Evolutionary conservation across 2,888 invertebrate genomes (phyloP), one percentile per base, ranked within the genome.

Genomic region (Halictus ligatus): DNA sequence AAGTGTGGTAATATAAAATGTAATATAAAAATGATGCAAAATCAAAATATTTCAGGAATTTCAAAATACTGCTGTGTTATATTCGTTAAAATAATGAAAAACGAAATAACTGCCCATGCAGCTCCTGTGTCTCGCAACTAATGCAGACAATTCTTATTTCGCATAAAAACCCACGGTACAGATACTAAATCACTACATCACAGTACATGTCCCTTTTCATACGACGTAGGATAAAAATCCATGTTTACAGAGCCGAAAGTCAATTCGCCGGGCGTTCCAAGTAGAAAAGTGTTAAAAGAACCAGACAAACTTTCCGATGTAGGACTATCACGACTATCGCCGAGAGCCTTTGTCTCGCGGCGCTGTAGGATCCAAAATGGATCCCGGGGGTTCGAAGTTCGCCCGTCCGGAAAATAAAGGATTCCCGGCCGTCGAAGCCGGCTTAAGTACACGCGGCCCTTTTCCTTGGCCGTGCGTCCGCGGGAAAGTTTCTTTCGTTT

Each of bases 361-460:
- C 81, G 60, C 72, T 50, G 64, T 43, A 18, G 15, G 58, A 35
- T 40, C 21, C 69, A 69, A 69, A 69, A 69, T 35, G 69, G 69
- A 69, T 40, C 82, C 21, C 35, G 69, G 12, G 71, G 50, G 35
- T 48, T 35, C 75, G 78, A 79, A 84, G 78, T 84, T 78, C 64
- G 67, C 71, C 35, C 60, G 8, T n/a, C 75, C 75, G 73, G 35
- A 86, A 86, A 89, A 85, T 90, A 83, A 90, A 83, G 77, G 80
- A 43, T 75, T 73, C 60, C 60, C 60, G 43, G 40, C 64, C 60
- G 74, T 75, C 73, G 80, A 83, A 83, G 75, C 54, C 58, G 71
- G 72, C 35, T 81, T 81, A 77, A 83, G 83, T 85, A 88, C 80
- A 89, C 80, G 80, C 75, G 29, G 58, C 58, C 54, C 71, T 74